Percentiles rank a stretch among this genome's conserved stretches.
phyloP scores from a whole-genome alignment of 2,113 vertebrate genomes.

The Microcebus murinus region DNA sequence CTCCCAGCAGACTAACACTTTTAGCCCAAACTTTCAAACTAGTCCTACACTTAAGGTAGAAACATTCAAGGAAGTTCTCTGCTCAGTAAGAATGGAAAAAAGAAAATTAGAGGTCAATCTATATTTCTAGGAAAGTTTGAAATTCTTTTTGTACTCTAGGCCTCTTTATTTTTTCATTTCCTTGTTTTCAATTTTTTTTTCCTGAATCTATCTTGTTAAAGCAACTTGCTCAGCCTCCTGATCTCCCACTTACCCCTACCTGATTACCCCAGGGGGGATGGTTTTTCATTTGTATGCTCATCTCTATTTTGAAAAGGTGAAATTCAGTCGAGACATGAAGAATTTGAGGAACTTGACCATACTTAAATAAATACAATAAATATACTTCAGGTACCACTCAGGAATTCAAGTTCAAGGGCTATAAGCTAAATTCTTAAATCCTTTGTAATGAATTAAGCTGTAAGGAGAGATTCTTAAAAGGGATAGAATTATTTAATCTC shows the following conservation, averaged over 20 bases:
- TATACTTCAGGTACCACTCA: background rate
- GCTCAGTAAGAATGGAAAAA: slow-evolving; percentile 10
- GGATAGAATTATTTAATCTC: background rate
- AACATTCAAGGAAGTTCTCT: background rate
- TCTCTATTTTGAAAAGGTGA: slow-evolving; percentile 16
- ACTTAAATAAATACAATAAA: slow-evolving; percentile 4
- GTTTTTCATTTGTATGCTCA: background rate
- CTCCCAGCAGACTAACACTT: background rate
- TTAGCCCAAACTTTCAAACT: background rate
- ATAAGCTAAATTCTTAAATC: slow-evolving; percentile 44
- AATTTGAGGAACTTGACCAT: background rate
- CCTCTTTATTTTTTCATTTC: slow-evolving; percentile 17
- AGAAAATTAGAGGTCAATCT: background rate
- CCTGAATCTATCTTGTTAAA: background rate
- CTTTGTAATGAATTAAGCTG: slow-evolving; percentile 27
- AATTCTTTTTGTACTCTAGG: background rate
- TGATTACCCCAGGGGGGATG: background rate
- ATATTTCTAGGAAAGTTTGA: background rate
- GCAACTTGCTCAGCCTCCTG: background rate
- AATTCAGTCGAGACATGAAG: background rate
- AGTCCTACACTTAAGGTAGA: background rate
- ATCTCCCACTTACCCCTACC: background rate
- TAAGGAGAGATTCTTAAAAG: background rate
- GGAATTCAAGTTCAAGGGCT: slow-evolving; percentile 2
- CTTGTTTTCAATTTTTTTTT: background rate